Base-by-base conservation (phyloP, 2,888 invertebrate species). In the Microplitis manilae region DNA sequence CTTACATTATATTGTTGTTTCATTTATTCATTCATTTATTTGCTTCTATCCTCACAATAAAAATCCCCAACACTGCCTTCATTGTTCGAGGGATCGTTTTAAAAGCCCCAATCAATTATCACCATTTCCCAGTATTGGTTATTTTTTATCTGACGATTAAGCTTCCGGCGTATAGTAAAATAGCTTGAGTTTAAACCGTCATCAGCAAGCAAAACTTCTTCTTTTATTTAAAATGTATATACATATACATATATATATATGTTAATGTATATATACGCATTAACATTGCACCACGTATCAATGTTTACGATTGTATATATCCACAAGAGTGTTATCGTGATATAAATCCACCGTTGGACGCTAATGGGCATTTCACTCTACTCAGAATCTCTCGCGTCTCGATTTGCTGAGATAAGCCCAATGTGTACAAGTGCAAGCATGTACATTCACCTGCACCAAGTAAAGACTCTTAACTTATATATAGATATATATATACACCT, bases 361-460 rank as follows among this genome's bases (percentile, higher is more conserved):
- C 73, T 76, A 78, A 79, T 79, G 75, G 78, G 74, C 73, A 75
- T 78, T 79, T 77, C 74, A 76, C 71, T 71, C 75, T 77, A 72
- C 71, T 71, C 75, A 75, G 71, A 71, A 77, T 75, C 74, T 71
- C 62, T 68, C 13, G 71, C 71, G 68, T 75, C 41, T 78, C 73
- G 73, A 75, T 76, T 65, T 40, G 40, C 68, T 50, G 50, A 50
- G 75, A 76, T 75, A 72, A 76, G 59, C 41, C 17, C 50, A 68
- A 77, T 38, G 40, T 73, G 70, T 65, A 67, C 74, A 60, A 72
- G 71, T 75, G 59, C 61, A 68, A 61, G 60, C 74, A 76, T 73
- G 71, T 41, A 61, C 68, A 38, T 75, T 71, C 72, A 78, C 75
- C 73, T 75, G 73, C 72, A 65, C 75, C 65, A 68, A 40, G 61